These are phyloP conservation scores for Paracanthobrama guichenoti DNA, from an alignment of 2,113 vertebrate species.

Conservation along the genomic window DNA sequence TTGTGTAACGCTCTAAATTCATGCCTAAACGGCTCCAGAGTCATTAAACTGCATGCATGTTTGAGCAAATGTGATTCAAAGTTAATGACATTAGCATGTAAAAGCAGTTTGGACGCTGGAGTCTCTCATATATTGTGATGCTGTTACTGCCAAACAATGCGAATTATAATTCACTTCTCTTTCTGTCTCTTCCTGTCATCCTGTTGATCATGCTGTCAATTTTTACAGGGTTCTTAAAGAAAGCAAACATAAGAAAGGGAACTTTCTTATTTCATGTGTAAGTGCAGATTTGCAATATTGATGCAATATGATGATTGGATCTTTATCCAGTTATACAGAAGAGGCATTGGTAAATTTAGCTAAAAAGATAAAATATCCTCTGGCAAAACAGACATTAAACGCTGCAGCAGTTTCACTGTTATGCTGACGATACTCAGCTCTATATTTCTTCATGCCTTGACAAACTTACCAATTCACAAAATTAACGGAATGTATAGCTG, in stretches of 20 bases:
- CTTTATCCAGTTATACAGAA: too few relatives aligned
- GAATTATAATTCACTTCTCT: background rate
- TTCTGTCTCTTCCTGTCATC: background rate
- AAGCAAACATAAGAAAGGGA: background rate
- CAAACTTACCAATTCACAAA: too few relatives aligned
- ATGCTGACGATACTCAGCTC: too few relatives aligned
- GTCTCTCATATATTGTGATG: background rate
- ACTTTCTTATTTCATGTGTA: background rate
- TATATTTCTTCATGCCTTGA: too few relatives aligned
- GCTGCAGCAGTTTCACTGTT: background rate
- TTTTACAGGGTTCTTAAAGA: background rate
- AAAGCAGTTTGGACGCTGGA: background rate
- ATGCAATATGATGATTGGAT: too few relatives aligned
- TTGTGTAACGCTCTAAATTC: background rate
- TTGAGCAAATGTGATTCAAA: background rate
- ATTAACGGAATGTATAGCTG: too few relatives aligned
- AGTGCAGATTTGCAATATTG: background rate
- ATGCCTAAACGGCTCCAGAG: background rate
- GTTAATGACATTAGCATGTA: background rate
- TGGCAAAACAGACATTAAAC: background rate
- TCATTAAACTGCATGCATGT: background rate
- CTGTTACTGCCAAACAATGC: slow-evolving; percentile 39
- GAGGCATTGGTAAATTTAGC: too few relatives aligned
- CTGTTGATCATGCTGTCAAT: slow-evolving; percentile 3
- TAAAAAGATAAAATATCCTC: background rate